Conservation (phyloP, 2,888 invertebrate species). For the Diplolepis rosae region DNA sequence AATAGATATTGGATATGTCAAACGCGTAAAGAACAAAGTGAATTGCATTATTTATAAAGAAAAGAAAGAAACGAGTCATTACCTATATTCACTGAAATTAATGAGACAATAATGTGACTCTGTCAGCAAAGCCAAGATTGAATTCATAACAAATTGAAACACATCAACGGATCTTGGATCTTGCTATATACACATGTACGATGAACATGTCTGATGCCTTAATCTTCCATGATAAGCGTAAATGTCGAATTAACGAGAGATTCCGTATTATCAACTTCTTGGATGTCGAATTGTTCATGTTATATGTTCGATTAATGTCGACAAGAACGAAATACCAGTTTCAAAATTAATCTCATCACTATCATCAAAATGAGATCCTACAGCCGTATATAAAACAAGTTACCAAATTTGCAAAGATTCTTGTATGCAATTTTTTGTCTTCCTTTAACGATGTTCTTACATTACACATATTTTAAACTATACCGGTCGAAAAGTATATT, state of each 20-base stretch:
- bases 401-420: background rate
- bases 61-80: background rate
- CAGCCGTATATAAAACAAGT: background rate
- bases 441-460: background rate
- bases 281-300: background rate
- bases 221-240: constrained; percentile 13
- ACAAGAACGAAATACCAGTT: background rate
- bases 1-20: constrained; percentile 21
- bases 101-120: constrained; percentile 16
- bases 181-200: constrained; percentile 8
- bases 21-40: constrained; percentile 12
- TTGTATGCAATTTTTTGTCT: background rate
- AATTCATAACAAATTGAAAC: constrained; percentile 21
- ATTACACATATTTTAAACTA: background rate
- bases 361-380: constrained; percentile 5
- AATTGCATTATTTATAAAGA: constrained; percentile 17
- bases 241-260: background rate
- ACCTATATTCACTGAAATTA: constrained; percentile 11
- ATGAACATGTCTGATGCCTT: background rate
- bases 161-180: constrained; percentile 3
- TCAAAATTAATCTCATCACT: background rate
- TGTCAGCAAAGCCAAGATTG: constrained; percentile 5
- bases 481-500: background rate
- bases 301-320: constrained; percentile 11
- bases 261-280: constrained; percentile 3